phyloP scores from a whole-genome alignment of 2,888 invertebrate species.

The Ellobium chinense region DNA sequence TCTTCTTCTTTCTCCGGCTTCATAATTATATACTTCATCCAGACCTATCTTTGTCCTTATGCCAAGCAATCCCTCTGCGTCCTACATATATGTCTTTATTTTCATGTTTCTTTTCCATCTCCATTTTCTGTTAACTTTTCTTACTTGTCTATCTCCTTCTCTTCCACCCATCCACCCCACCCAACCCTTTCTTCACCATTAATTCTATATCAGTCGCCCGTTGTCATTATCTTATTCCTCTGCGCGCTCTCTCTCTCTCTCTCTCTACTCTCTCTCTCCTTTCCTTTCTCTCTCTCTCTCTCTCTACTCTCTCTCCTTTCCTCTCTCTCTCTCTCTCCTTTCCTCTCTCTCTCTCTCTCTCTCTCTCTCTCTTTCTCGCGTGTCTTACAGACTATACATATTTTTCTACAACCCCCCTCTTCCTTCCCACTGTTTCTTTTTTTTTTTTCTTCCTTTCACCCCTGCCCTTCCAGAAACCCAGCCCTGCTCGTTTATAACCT shows the following conservation, averaged over 20 bases:
- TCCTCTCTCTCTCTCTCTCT: constrained; percentile 13
- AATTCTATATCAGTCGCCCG: not conserved
- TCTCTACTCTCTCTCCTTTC: not conserved
- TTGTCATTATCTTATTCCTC: constrained; percentile 11
- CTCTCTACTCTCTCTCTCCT: not conserved
- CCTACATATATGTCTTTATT: not conserved
- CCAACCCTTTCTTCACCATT: no score
- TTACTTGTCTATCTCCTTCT: not conserved
- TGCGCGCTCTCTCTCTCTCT: not conserved
- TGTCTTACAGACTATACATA: not conserved
- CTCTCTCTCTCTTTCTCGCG: not conserved
- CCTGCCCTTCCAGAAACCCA: no score
- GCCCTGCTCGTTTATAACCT: no score
- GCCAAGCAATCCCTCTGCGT: not conserved
- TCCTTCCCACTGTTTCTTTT: no score
- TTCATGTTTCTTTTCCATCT: not conserved
- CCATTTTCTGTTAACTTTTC: no score
- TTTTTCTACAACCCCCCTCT: no score
- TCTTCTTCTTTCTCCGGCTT: not conserved
- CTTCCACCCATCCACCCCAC: no score
- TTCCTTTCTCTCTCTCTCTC: not conserved
- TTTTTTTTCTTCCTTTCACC: no score
- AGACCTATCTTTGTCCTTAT: no score
- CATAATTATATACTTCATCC: not conserved
- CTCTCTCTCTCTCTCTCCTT: constrained; percentile 24